Conservation (phyloP, 2,113 vertebrate species). For the Cyrtonyx montezumae region DNA sequence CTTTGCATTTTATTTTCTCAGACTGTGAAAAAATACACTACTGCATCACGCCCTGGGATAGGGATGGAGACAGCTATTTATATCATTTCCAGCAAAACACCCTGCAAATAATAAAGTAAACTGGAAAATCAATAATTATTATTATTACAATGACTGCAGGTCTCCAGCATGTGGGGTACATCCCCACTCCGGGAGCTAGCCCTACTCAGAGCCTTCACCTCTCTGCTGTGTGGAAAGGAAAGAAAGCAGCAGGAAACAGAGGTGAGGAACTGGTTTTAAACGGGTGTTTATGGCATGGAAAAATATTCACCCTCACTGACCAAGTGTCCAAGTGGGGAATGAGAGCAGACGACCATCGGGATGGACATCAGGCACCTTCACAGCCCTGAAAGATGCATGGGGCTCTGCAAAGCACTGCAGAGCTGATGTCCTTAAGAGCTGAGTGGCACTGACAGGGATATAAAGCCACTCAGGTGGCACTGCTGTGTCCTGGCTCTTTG, state of each 20-base stretch:
- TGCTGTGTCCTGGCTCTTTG: rapidly evolving
- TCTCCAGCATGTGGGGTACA: neutral
- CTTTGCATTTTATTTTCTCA: conserved; percentile 27
- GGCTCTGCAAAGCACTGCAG: rapidly evolving
- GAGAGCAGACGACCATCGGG: rapidly evolving
- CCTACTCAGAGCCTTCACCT: rapidly evolving
- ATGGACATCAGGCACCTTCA: neutral
- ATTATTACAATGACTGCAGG: neutral
- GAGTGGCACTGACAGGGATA: neutral
- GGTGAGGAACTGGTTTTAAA: neutral
- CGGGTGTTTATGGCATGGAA: neutral
- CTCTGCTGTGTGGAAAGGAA: rapidly evolving
- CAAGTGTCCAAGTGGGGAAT: neutral
- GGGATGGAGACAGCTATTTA: conserved; percentile 36
- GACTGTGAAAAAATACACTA: neutral
- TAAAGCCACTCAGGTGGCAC: neutral
- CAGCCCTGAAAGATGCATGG: neutral
- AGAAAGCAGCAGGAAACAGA: neutral
- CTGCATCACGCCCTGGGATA: neutral
- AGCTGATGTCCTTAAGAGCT: neutral
- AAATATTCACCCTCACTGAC: neutral
- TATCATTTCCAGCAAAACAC: conserved; percentile 42
- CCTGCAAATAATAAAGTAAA: conserved; percentile 9
- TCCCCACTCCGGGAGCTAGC: neutral
- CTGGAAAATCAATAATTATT: conserved; percentile 57